Evolutionary conservation across 1,140 invertebrate species (phyloP), one percentile per base, ranked within the genome.

Genomic region (Bombus superbus): DNA sequence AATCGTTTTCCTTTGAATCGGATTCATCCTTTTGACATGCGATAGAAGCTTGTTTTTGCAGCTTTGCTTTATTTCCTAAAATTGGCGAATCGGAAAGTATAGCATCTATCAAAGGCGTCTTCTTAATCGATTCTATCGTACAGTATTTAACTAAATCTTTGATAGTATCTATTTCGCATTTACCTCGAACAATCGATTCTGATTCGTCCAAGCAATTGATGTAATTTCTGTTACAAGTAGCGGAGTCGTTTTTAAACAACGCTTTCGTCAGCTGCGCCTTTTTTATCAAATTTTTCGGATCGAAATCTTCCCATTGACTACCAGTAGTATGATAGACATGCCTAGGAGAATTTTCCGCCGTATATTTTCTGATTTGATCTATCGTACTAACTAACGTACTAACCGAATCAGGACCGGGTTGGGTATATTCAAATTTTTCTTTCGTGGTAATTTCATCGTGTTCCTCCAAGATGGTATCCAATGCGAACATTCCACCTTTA

Each of bases 331-430:
- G 96, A 91, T 96, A 96, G 75, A 96, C 93, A 87, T 96, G 96
- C 83, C 96, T 94, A 22, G 96, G 96, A 3, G 96, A 96, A 92
- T 96, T 96, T 35, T 96, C 96, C 6, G 95, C 94, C 5, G 96
- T 95, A 28, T 95, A 95, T 87, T 96, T 96, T 88, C 95, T 94
- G n/a, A 97, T 97, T 93, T 97, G 96, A 89, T 97, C 96, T 81
- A 97, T 97, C 4, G 96, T 97, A 9, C 96, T 96, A 5, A 97
- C 96, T 15, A 97, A 92, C 15, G 96, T 96, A 89, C 96, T 96
- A 78, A 96, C 95, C 2, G 96, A 96, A 89, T 95, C 75, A 2
- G 69, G 64, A 10, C 32, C 38, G 0, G 74, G 15, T 53, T 80
- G 81, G 10, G 5, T 22, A 5, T 80, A 73, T 2, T 87, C 57